These are phyloP conservation scores for Agelastica alni DNA, from an alignment of 2,888 invertebrate genomes.

Conservation along the genomic window DNA sequence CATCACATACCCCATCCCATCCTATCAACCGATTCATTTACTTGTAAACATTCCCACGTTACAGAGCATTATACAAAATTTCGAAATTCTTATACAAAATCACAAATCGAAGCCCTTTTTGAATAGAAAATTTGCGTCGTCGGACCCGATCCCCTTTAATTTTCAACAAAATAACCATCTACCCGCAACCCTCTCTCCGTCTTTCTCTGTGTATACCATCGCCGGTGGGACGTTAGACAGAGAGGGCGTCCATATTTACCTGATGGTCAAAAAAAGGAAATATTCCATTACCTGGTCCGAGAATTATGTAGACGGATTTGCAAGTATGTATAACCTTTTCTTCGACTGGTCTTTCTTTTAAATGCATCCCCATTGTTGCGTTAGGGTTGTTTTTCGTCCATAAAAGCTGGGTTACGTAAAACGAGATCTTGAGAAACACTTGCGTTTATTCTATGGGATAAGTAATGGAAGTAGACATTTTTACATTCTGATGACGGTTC, in stretches of 20 bases:
- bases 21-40: constrained; percentile 33
- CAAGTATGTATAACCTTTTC: constrained; percentile 44
- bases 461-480: constrained; percentile 11
- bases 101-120: constrained; percentile 29
- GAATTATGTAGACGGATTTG: constrained; percentile 37
- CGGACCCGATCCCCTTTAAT: constrained; percentile 25
- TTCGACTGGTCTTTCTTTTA: constrained; percentile 33
- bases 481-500: constrained; percentile 4
- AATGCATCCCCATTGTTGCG: constrained; percentile 29
- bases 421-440: constrained; percentile 26
- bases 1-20: constrained; percentile 26
- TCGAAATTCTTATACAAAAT: constrained; percentile 38
- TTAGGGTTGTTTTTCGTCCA: constrained; percentile 29
- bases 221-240: constrained; percentile 13
- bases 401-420: constrained; percentile 30
- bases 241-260: constrained; percentile 24
- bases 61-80: constrained; percentile 33
- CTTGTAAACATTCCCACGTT: constrained; percentile 40
- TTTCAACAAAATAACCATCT: constrained; percentile 25
- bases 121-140: constrained; percentile 22
- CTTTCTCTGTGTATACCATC: too few species aligned
- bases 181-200: constrained; percentile 13
- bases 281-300: constrained; percentile 27
- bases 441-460: constrained; percentile 12
- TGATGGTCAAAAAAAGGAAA: constrained; percentile 27